Evolutionary conservation across 2,113 vertebrate species (phyloP), one percentile per base, ranked within the genome.

Genomic region (Pipra filicauda): DNA sequence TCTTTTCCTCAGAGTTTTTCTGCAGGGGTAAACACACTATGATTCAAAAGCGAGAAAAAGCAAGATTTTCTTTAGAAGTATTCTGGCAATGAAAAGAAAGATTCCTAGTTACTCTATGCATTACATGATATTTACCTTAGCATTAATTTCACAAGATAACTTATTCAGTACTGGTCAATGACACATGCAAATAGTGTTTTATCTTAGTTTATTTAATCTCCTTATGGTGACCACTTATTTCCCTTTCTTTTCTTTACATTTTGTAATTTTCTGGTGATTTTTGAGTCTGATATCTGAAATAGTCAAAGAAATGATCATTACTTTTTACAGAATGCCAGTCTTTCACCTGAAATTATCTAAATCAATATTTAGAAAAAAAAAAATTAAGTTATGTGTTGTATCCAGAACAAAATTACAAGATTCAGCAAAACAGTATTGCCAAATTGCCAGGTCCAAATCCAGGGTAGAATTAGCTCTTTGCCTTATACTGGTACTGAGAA

Each of bases 171-270:
- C 6, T 62, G 44, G 43, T 9, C 15, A 48, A 59, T 46, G 23
- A 31, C 31, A 61, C 27, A 26, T 28, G 11, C 9, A 82, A 82
- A 52, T 11, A 39, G 4, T 64, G 15, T 14, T 88, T 75, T n/a
- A 43, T 21, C 43, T 91, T 62, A 49, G 4, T 65, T 75, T 4
- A 35, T 79, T 94, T 76, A 61, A 79, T 20, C 4, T 49, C 12
- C 51, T 55, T 81, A 48, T 3, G 2, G 7, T 54, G 37, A 12
- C 6, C 7, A 22, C 8, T 31, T 82, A 26, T 41, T 10, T 41
- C 11, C n/a, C 23, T 55, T 52, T 23, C 9, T 64, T 59, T 55
- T 16, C 1, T 0, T 41, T 52, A 18, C 1, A 0, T 44, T 94
- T 91, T 64, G 13, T 37, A 64, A 28, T 35, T 59, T 85, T 85